phyloP scores from a whole-genome alignment of 2,888 invertebrate species.

The Trypoxylon attenuatum region DNA sequence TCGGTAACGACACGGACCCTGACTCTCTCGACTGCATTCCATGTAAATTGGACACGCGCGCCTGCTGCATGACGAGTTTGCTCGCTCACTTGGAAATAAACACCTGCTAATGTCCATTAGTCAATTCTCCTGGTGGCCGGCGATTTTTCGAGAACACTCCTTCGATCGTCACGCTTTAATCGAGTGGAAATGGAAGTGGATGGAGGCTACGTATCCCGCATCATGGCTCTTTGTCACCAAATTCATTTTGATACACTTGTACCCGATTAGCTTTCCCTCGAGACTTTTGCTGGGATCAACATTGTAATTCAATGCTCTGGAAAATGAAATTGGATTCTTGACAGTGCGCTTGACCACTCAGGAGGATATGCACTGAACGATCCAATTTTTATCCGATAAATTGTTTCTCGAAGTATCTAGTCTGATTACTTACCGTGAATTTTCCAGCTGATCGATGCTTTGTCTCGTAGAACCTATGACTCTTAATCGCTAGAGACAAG shows the following conservation, averaged over 20 bases:
- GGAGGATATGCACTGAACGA: too few relatives aligned
- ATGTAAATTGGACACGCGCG: conserved; percentile 54
- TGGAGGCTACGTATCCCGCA: conserved; percentile 1
- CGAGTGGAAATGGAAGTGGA: conserved; percentile 43
- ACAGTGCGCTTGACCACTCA: too few relatives aligned
- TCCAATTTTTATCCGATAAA: too few relatives aligned
- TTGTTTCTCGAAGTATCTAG: too few relatives aligned
- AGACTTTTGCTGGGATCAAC: background rate
- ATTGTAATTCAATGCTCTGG: background rate
- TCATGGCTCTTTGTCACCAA: conserved; percentile 1
- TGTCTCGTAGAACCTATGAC: background rate
- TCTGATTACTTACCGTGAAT: too few relatives aligned
- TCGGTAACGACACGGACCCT: conserved; percentile 14
- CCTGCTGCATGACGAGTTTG: conserved; percentile 54
- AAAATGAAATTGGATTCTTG: background rate
- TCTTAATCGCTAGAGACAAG: background rate
- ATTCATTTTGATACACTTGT: conserved; percentile 43
- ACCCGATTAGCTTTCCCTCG: conserved; percentile 21
- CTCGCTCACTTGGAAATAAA: conserved; percentile 68
- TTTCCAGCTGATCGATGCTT: background rate
- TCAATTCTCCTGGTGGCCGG: conserved; percentile 42
- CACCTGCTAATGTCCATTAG: conserved; percentile 68
- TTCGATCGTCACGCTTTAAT: conserved; percentile 38
- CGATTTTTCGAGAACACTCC: conserved; percentile 27
- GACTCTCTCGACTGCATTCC: conserved; percentile 36